A percentile compares a stretch with the other conserved stretches of the same genome.
Evolutionary conservation across 2,113 vertebrate genomes (phyloP).

Genomic region (Osmerus mordax): DNA sequence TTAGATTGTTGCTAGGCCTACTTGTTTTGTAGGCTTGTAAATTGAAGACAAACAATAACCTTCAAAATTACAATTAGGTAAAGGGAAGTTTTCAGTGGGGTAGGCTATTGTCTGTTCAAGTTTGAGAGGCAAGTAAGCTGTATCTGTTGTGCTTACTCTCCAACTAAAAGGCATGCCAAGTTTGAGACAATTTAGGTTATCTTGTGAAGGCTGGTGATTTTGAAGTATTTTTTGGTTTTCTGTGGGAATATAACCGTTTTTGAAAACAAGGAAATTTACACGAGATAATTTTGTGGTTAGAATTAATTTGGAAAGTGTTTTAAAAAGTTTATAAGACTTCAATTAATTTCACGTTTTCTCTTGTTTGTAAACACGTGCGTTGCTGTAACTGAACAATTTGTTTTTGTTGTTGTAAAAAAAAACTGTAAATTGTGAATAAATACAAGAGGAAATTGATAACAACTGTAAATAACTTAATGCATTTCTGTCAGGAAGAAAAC

Average conservation of each 20-base stretch:
- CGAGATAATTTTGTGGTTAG: conserved; percentile 27
- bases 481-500: conserved; percentile 66
- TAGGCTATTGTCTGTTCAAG: conserved; percentile 72
- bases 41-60: conserved; percentile 70
- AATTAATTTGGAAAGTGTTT: conserved; percentile 35
- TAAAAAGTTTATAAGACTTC: conserved; percentile 73
- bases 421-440: conserved; percentile 91
- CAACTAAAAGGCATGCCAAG: conserved; percentile 69
- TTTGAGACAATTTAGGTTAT: conserved; percentile 61
- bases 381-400: conserved; percentile 73
- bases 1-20: conserved; percentile 48
- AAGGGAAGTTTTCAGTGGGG: conserved; percentile 47
- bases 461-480: conserved; percentile 85
- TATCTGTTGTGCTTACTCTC: conserved; percentile 45
- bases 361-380: conserved; percentile 81
- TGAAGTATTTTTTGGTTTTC: conserved; percentile 34
- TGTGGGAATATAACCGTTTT: conserved; percentile 47
- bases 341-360: conserved; percentile 67
- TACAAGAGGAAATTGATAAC: conserved; percentile 72
- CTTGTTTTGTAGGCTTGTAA: conserved; percentile 74
- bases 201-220: conserved; percentile 52
- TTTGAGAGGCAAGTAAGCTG: conserved; percentile 30
- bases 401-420: conserved; percentile 80
- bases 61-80: conserved; percentile 67
- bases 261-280: conserved; percentile 10